phyloP scores from a whole-genome alignment of 2,113 vertebrate species.

The Neofelis nebulosa region DNA sequence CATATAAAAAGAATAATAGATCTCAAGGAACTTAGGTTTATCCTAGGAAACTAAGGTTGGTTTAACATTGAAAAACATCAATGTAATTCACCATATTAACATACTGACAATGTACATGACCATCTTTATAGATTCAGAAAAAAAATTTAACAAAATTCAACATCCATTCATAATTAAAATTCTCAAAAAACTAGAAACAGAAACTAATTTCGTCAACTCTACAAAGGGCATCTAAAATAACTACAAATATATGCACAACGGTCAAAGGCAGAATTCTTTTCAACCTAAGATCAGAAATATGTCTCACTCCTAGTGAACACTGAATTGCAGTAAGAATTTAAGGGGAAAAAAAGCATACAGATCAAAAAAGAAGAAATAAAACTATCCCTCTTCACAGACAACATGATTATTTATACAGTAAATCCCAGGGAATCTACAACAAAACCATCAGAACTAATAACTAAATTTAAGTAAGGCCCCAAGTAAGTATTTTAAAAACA shows the following conservation, averaged over 20 bases:
- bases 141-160: neutral
- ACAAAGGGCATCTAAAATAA: neutral
- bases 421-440: neutral
- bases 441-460: neutral
- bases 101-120: neutral
- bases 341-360: neutral
- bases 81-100: neutral
- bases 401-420: neutral
- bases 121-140: neutral
- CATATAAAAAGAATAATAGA: neutral
- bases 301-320: neutral
- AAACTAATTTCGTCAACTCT: neutral
- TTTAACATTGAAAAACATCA: neutral
- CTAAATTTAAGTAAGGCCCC: neutral
- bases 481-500: neutral
- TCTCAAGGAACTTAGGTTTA: neutral
- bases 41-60: neutral
- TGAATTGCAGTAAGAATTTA: neutral
- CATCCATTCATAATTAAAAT: neutral
- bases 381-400: neutral
- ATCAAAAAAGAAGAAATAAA: neutral
- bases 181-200: neutral
- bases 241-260: neutral
- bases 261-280: neutral
- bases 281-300: neutral